A percentile compares a stretch with the other conserved stretches of the same genome.
phyloP scores from a whole-genome alignment of 2,797 vertebrate species.

The Pipistrellus nathusii region DNA sequence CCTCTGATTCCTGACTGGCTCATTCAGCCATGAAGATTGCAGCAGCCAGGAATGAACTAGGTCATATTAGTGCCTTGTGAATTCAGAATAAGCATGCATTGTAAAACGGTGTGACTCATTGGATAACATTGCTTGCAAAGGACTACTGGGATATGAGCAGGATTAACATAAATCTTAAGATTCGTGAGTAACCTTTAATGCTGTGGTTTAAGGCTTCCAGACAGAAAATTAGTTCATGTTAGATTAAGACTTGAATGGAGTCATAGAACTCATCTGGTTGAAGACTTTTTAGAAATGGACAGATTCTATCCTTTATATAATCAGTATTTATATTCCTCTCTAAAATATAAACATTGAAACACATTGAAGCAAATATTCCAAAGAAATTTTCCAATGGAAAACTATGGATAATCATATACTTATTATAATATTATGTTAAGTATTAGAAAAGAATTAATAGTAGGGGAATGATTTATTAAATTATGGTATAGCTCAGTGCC shows the following conservation, averaged over 20 bases:
- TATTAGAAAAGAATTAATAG: neutral
- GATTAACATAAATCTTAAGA: neutral
- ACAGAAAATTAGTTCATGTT: slow-evolving; percentile 38
- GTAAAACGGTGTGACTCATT: neutral
- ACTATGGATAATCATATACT: neutral
- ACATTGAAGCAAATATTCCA: neutral
- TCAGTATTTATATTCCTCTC: slow-evolving; percentile 12
- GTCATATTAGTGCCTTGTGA: neutral
- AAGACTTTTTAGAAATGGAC: slow-evolving; percentile 16
- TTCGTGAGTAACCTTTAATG: neutral
- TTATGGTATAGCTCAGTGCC: neutral
- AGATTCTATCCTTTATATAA: neutral
- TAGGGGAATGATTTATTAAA: neutral
- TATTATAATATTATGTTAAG: neutral
- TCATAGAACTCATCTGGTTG: neutral
- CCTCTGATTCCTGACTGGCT: neutral
- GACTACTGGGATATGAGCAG: neutral
- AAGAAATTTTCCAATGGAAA: neutral
- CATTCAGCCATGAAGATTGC: neutral
- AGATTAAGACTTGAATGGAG: neutral
- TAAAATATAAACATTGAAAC: neutral
- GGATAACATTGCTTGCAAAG: neutral
- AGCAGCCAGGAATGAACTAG: neutral
- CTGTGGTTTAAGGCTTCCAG: neutral
- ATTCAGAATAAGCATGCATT: neutral